Evolutionary conservation across 1,140 invertebrate genomes (phyloP), one percentile per base, ranked within the genome.

Genomic region (Saccostrea echinata): DNA sequence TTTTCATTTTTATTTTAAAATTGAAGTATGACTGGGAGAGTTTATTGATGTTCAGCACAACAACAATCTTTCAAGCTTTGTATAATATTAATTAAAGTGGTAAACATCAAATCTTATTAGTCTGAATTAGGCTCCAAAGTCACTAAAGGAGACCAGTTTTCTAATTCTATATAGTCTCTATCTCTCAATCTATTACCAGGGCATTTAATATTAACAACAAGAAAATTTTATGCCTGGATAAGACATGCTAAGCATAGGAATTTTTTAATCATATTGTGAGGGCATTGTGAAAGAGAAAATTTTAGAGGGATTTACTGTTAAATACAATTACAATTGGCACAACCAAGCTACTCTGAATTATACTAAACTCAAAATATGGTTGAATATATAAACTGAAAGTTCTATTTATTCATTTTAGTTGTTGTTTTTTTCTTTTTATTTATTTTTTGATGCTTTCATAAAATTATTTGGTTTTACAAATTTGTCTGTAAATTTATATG

Each of bases 141-240:
- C 68, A 76, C 13, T 24, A 11, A 9, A 68, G 68, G 68, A 76
- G 27, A 27, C 27, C 68, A 76, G 68, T 76, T 12, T 33, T 76
- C 27, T 27, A 76, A 76, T 76, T 27, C 27, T 18, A 27, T 16
- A 76, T 33, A 33, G 24, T 21, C 24, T 27, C 24, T 76, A 76
- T 76, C 68, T 76, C 68, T 11, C 27, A 24, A 76, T 76, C 68
- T 76, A 76, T 76, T 76, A 76, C 68, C 68, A 13, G 68, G 27
- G 30, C 68, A 76, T 76, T 76, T 76, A 76, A 76, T 76, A 30
- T 76, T 76, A 76, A 76, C 68, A 76, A 33, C 68, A 33, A 76
- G 68, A 33, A 76, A 27, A 76, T 76, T 76, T 76, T 30, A 76
- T 76, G 68, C 68, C 68, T 27, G 68, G 11, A 30, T 27, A 30